Conservation (phyloP, 2,888 invertebrate genomes). For the Cryptocephalus primarius region DNA sequence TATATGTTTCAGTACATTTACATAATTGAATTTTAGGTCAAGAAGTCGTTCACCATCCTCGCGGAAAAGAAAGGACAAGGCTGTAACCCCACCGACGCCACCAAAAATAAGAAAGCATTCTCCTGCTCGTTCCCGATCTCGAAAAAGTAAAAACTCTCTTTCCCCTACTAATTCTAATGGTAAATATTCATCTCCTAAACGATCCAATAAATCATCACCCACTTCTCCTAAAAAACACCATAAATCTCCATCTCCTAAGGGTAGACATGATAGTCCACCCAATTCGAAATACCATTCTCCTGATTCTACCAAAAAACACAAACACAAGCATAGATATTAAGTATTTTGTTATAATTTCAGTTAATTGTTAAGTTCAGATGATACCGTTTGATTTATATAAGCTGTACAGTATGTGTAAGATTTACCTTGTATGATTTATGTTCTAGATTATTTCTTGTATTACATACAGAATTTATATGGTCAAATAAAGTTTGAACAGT, state of each 20-base stretch:
- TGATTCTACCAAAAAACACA: conserved; percentile 40
- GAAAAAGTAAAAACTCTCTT: conserved; percentile 27
- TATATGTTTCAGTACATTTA: neutral
- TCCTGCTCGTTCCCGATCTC: conserved; percentile 27
- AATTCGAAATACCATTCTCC: conserved; percentile 32
- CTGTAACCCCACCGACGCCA: conserved; percentile 33
- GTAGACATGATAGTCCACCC: conserved; percentile 22
- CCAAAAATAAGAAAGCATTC: conserved; percentile 34
- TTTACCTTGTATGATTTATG: too few species aligned
- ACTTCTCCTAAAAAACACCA: conserved; percentile 26
- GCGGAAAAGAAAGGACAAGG: conserved; percentile 30
- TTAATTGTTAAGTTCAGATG: neutral
- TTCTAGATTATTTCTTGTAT: too few species aligned
- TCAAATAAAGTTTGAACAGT: too few species aligned
- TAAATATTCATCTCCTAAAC: conserved; percentile 30
- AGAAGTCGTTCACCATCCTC: conserved; percentile 35
- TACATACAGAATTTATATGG: too few species aligned
- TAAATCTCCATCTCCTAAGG: conserved; percentile 30
- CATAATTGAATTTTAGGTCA: conserved; percentile 27
- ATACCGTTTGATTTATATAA: too few species aligned
- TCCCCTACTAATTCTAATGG: conserved; percentile 30
- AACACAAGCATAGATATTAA: conserved; percentile 45
- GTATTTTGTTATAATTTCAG: neutral
- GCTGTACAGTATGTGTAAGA: too few species aligned
- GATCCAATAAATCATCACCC: conserved; percentile 32